A percentile compares a stretch with the other conserved stretches of the same genome.
These are phyloP conservation scores for Oxyteleia sp. DNA, from an alignment of 2,888 invertebrate species.

Conservation along the genomic window DNA sequence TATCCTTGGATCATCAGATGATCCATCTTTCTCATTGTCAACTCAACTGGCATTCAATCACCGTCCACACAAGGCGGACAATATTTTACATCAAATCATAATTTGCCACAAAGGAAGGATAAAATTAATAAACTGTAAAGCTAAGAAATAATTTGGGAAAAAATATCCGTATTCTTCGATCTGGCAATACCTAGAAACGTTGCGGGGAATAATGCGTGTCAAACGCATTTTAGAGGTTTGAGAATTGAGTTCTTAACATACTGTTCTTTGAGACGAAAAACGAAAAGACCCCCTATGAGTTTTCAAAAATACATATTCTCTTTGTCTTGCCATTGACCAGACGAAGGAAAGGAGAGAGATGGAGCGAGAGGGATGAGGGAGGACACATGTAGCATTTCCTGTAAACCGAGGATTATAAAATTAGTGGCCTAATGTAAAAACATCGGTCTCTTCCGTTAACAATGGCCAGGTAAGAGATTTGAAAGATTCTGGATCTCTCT, in stretches of 20 bases:
- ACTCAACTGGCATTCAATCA: slow-evolving; percentile 45
- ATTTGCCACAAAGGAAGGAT: slow-evolving; percentile 61
- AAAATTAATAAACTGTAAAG: slow-evolving; percentile 65
- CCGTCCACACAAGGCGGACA: slow-evolving; percentile 17
- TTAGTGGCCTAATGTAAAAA: slow-evolving; percentile 82
- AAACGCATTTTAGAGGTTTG: slow-evolving; percentile 53
- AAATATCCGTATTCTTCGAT: slow-evolving; percentile 45
- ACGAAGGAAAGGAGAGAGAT: slow-evolving; percentile 9
- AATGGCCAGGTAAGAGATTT: slow-evolving; percentile 75
- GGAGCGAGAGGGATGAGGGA: slow-evolving; percentile 29
- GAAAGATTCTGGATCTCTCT: slow-evolving; percentile 13
- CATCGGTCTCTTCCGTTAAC: slow-evolving; percentile 77
- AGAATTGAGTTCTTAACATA: slow-evolving; percentile 67
- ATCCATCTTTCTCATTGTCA: slow-evolving; percentile 66
- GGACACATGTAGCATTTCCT: slow-evolving; percentile 74
- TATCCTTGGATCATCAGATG: slow-evolving; percentile 29
- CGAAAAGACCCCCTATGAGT: slow-evolving; percentile 62
- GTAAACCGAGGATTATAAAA: slow-evolving; percentile 82
- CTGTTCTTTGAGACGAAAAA: slow-evolving; percentile 42
- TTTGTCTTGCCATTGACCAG: slow-evolving; percentile 56
- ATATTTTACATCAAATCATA: slow-evolving; percentile 52
- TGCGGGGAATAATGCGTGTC: slow-evolving; percentile 62
- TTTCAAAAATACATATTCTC: slow-evolving; percentile 51
- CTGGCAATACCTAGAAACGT: slow-evolving; percentile 49
- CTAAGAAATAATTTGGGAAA: slow-evolving; percentile 55